Evolutionary conservation across 2,797 vertebrate species (phyloP), one percentile per base, ranked within the genome.

Genomic region (Amazona finschi): DNA sequence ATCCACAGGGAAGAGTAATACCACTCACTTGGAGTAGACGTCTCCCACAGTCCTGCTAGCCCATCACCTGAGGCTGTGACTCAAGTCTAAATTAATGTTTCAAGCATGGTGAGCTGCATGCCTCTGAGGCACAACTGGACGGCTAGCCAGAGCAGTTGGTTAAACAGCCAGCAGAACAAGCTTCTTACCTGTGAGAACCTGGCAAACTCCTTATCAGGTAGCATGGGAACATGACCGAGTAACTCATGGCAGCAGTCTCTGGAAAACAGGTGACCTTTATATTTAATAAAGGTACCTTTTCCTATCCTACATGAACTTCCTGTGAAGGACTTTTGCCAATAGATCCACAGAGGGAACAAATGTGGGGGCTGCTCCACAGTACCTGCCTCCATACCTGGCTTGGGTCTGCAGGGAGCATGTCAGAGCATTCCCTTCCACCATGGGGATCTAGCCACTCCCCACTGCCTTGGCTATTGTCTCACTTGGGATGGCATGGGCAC

Each of bases 191-290:
- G 97, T 52, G 98, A 99, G 96, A 99, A 99, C 83, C 98, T 98
- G 43, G 98, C 98, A 89, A 99, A 99, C 60, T 98, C 98, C 80
- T 98, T 98, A 90, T 99, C 98, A 53, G 98, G 97, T 94, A 99
- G 96, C 98, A 99, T 98, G 53, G 98, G 98, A 87, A 99, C 96
- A 20, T 98, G 98, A 43, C 98, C 98, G 28, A 99, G 95, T 11
- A 98, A 96, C 90, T 99, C 98, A 44, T 99, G 98, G 86, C 98
- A 99, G 93, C 98, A 98, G 89, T 99, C 98, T 61, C 98, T 99
- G 97, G 95, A 96, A 96, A 95, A 94, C 27, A 96, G 90, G 43
- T 11, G 7, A 71, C 50, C 15, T 52, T 70, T 17, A 9, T 61
- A 8, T 60, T 87, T 90, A 78, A 72, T 47, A 80, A 89, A 52